These are phyloP conservation scores for Deroptyus accipitrinus DNA, from an alignment of 2,113 vertebrate species.

Conservation along the genomic window DNA sequence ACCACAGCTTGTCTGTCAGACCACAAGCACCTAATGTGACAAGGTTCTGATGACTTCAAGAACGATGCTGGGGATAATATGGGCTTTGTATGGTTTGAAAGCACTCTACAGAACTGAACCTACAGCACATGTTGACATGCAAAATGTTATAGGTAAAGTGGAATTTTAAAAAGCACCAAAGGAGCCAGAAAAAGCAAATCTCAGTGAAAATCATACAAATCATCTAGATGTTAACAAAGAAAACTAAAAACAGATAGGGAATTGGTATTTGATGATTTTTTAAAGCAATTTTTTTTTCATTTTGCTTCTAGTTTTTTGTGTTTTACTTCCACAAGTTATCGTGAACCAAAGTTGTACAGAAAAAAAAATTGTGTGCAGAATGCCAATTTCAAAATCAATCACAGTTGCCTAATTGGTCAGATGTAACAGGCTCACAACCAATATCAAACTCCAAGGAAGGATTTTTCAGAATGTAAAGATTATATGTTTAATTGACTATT, in stretches of 20 bases:
- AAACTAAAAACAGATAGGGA: background rate
- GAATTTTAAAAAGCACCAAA: background rate
- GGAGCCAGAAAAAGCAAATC: background rate
- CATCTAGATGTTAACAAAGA: background rate
- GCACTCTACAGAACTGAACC: background rate
- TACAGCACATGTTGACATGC: background rate
- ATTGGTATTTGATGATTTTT: background rate
- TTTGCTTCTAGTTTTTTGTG: background rate
- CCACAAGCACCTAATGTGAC: background rate
- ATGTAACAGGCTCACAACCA: background rate
- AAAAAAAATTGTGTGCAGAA: background rate
- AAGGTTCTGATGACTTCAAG: background rate
- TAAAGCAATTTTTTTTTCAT: background rate
- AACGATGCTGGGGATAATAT: background rate
- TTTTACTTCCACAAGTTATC: background rate
- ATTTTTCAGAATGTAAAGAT: background rate
- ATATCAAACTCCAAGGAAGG: background rate
- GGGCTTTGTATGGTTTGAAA: background rate
- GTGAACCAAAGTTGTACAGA: background rate
- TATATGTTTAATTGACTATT: background rate
- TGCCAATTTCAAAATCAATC: background rate
- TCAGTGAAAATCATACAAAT: background rate
- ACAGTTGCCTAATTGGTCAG: background rate
- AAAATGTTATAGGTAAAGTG: background rate
- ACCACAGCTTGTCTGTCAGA: background rate